A percentile compares a stretch with the other conserved stretches of the same genome.
Evolutionary conservation across 2,113 vertebrate genomes (phyloP).

Genomic region (Meleagris gallopavo): DNA sequence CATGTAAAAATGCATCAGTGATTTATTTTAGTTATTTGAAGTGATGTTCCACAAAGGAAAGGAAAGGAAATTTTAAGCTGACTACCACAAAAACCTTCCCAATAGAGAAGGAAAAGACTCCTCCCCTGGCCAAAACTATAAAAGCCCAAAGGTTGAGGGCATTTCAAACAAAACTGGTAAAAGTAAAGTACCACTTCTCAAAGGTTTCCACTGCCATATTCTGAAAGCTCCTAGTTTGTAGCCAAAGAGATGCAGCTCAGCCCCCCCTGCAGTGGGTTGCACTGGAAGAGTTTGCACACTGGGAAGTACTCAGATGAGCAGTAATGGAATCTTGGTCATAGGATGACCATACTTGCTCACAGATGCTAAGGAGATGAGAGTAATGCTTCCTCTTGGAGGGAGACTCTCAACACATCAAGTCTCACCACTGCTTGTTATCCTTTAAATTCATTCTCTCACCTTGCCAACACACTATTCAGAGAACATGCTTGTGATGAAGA

Average conservation of each 20-base stretch:
- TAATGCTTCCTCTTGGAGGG: neutral
- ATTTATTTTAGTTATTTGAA: neutral
- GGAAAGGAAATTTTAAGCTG: neutral
- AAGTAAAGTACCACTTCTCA: neutral
- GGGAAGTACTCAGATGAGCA: neutral
- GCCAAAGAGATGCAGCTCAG: neutral
- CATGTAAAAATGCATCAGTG: neutral
- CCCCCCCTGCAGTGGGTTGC: fast-evolving
- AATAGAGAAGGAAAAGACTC: neutral
- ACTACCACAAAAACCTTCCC: neutral
- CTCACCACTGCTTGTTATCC: neutral
- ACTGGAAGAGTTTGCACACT: neutral
- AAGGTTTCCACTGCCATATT: neutral
- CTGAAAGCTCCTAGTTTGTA: neutral
- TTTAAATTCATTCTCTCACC: neutral
- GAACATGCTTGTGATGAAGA: neutral
- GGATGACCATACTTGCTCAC: neutral
- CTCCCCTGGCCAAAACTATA: neutral
- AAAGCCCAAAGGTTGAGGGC: neutral
- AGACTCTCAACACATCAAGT: neutral
- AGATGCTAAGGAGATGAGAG: neutral
- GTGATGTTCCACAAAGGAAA: neutral
- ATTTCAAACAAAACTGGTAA: neutral
- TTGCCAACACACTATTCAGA: neutral
- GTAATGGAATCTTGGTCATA: neutral